phyloP scores from a whole-genome alignment of 1,140 invertebrate species.

The Drosophila littoralis region DNA sequence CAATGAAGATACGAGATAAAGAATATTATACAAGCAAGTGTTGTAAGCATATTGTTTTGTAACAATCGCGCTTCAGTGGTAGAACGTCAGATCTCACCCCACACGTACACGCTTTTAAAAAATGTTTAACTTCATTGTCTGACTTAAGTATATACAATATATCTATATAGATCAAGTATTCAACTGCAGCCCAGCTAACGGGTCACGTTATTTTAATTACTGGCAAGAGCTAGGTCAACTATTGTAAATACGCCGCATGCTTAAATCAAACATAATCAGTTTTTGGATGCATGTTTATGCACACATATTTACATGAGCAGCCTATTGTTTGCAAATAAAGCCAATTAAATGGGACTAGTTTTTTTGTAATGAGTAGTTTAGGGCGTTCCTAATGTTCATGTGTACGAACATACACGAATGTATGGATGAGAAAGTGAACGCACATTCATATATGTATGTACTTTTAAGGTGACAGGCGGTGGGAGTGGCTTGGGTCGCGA shows the following conservation, averaged over 20 bases:
- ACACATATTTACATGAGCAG: conserved; percentile 23
- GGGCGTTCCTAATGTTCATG: not conserved
- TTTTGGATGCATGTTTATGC: not conserved
- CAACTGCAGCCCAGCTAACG: conserved; percentile 3
- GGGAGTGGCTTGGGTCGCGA: conserved; percentile 82
- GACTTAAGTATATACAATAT: not conserved
- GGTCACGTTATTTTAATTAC: conserved; percentile 73
- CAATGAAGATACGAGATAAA: not conserved
- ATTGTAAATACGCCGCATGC: conserved; percentile 23
- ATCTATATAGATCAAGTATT: not conserved
- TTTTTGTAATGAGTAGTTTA: conserved; percentile 28
- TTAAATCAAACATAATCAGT: conserved; percentile 14
- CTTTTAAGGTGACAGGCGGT: conserved; percentile 74
- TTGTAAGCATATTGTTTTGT: too few relatives aligned
- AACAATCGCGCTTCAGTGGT: too few relatives aligned
- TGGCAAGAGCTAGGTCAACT: conserved; percentile 77
- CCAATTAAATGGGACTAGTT: conserved; percentile 70
- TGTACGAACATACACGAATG: conserved; percentile 5
- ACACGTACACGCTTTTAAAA: too few relatives aligned
- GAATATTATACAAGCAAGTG: too few relatives aligned
- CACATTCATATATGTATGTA: not conserved
- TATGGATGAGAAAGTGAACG: not conserved
- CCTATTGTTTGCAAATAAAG: conserved; percentile 77
- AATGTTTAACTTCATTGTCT: not conserved
- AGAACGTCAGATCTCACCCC: too few relatives aligned